Conservation (phyloP, 2,888 invertebrate species). For the Mesochorus sp. region DNA sequence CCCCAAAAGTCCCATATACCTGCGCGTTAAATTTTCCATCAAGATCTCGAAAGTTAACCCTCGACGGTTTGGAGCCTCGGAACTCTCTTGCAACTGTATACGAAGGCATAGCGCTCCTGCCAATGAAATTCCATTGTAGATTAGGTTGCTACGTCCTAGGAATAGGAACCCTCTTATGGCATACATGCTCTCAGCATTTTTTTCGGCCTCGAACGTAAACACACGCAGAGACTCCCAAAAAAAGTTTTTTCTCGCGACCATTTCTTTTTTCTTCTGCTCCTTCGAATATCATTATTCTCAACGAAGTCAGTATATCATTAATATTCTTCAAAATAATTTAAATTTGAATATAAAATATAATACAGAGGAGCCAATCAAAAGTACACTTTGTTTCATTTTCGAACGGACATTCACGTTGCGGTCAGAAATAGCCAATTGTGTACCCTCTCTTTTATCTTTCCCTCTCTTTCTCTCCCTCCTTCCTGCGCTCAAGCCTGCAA, state of each 20-base stretch:
- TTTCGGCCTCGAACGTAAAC: not conserved
- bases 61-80: not conserved
- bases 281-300: not conserved
- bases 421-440: slow-evolving; percentile 15
- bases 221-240: not conserved
- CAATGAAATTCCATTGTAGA: slow-evolving; percentile 65
- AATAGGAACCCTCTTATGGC: not conserved
- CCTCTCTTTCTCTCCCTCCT: no score
- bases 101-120: not conserved
- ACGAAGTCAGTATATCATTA: not conserved
- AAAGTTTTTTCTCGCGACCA: not conserved
- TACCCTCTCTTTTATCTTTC: no score
- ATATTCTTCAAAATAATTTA: not conserved
- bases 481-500: no score
- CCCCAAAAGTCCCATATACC: slow-evolving; percentile 36
- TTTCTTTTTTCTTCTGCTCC: not conserved
- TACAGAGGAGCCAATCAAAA: not conserved
- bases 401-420: not conserved
- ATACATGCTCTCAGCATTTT: not conserved
- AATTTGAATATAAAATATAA: not conserved
- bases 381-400: not conserved
- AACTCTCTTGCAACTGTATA: not conserved
- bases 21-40: slow-evolving; percentile 37
- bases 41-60: slow-evolving; percentile 14
- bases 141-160: slow-evolving; percentile 63